phyloP scores from a whole-genome alignment of 2,888 invertebrate genomes.

The Ceriagrion tenellum region DNA sequence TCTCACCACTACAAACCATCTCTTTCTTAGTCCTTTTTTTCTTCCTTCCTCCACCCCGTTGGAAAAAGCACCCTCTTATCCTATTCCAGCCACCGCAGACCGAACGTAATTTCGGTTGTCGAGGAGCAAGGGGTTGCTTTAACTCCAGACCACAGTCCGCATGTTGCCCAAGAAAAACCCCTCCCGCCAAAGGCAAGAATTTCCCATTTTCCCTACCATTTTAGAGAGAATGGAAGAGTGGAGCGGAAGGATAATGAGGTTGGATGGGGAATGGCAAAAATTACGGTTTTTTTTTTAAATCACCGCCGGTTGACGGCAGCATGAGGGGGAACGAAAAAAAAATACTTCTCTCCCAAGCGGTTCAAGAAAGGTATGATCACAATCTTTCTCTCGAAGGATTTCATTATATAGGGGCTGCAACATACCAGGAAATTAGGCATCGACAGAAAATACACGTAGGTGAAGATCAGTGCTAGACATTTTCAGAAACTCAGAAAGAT shows the following conservation, averaged over 20 bases:
- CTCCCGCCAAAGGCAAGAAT: not conserved
- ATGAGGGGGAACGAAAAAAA: not conserved
- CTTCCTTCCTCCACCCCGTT: not conserved
- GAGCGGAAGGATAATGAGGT: not conserved
- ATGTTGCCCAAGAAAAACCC: not conserved
- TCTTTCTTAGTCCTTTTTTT: not conserved
- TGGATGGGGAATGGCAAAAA: not conserved
- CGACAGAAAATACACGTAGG: not conserved
- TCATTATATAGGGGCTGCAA: not conserved
- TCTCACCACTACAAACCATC: not conserved
- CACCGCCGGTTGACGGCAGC: not conserved
- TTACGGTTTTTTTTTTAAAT: not conserved
- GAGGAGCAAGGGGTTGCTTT: not conserved
- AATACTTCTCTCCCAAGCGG: not conserved
- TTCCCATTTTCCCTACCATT: not conserved
- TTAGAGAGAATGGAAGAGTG: not conserved
- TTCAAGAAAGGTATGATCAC: not conserved
- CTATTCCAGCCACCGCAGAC: slow-evolving; percentile 11
- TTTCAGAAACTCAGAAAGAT: not conserved
- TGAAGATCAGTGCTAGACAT: not conserved
- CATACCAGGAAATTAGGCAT: not conserved
- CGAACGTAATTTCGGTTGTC: slow-evolving; percentile 51
- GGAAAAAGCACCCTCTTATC: not conserved
- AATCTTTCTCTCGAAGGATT: not conserved
- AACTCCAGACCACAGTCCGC: not conserved